A percentile compares a stretch with the other conserved stretches of the same genome.
Evolutionary conservation across 2,888 invertebrate species (phyloP).

Genomic region (Dione vanillae): DNA sequence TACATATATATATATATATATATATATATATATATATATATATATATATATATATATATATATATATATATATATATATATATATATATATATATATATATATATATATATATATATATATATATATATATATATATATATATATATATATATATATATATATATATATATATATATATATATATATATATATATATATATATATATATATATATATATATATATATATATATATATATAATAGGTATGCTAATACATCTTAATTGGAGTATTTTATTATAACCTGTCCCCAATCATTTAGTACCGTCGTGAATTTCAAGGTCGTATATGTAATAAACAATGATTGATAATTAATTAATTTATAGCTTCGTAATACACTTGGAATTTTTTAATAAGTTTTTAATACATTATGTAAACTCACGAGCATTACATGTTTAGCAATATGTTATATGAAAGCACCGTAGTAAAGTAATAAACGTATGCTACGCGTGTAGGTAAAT

Average conservation of each 20-base stretch:
- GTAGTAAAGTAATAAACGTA: conserved; percentile 9
- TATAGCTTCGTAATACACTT: conserved; percentile 44
- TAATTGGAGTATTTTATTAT: conserved; percentile 45
- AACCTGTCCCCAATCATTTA: conserved; percentile 43
- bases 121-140: too few relatives aligned
- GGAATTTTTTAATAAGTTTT: conserved; percentile 25
- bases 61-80: too few relatives aligned
- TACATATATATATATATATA: background rate
- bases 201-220: too few relatives aligned
- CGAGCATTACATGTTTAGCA: background rate
- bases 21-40: conserved; percentile 1
- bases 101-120: too few relatives aligned
- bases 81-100: too few relatives aligned
- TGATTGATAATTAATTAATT: conserved; percentile 48
- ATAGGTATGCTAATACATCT: conserved; percentile 47
- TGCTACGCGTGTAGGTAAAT: conserved; percentile 5
- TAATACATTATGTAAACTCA: background rate
- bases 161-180: too few relatives aligned
- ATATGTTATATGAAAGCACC: background rate
- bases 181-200: too few relatives aligned
- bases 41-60: too few relatives aligned
- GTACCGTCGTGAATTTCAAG: conserved; percentile 44
- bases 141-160: too few relatives aligned
- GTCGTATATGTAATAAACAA: conserved; percentile 46
- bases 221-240: too few relatives aligned